phyloP scores from a whole-genome alignment of 2,888 invertebrate species.

The Sericinus montela region DNA sequence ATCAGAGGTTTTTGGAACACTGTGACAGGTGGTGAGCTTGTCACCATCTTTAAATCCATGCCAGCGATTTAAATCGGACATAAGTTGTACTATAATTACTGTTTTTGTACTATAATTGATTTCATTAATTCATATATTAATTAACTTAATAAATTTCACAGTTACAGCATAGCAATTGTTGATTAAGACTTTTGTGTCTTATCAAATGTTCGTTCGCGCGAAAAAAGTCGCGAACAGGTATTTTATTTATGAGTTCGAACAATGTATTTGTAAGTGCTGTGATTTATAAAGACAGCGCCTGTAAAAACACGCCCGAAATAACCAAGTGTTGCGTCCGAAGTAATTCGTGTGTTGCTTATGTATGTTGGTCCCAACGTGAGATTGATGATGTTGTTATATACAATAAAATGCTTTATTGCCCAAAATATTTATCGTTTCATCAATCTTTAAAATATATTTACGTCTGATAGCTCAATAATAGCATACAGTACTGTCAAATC shows the following conservation, averaged over 20 bases:
- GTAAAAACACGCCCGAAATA: constrained; percentile 40
- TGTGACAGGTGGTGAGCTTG: too few species aligned
- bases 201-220: constrained; percentile 32
- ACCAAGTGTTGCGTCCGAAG: constrained; percentile 20
- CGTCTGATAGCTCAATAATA: not conserved
- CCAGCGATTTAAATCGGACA: too few species aligned
- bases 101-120: too few species aligned
- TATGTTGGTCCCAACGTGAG: constrained; percentile 6
- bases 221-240: constrained; percentile 50
- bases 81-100: too few species aligned
- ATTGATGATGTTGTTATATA: constrained; percentile 11
- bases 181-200: constrained; percentile 30
- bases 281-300: constrained; percentile 59
- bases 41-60: too few species aligned
- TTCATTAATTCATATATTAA: too few species aligned
- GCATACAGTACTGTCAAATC: too few species aligned
- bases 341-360: constrained; percentile 14
- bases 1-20: too few species aligned
- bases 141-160: too few species aligned
- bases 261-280: constrained; percentile 52
- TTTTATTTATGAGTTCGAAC: constrained; percentile 57
- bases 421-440: constrained; percentile 1
- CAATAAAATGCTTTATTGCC: constrained; percentile 5
- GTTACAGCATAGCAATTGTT: constrained; percentile 1
- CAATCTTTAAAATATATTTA: not conserved